Base-by-base conservation (phyloP, 1,140 invertebrate genomes). In the Eumeta japonica region DNA sequence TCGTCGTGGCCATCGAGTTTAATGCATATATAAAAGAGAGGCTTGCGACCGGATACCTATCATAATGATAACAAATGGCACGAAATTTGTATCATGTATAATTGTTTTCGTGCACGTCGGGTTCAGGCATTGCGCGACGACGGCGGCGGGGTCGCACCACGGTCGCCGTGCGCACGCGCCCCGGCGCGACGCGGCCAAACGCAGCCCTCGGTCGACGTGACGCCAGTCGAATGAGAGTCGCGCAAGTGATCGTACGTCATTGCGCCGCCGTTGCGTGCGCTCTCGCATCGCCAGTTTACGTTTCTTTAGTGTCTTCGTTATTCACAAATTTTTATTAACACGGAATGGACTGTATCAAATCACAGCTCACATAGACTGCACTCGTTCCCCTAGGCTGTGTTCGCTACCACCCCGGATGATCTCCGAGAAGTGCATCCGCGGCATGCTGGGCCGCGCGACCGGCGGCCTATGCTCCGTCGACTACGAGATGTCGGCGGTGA, bases 401-500 rank as follows among this genome's bases (percentile, higher is more conserved):
- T 64, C 20, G 56, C 42, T 43, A 46, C 43, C 61, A 71, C 58
- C 52, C 52, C 57, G 57, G 59, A 65, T 68, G 62, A 58, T 62
- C 59, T 63, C 55, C 37, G 56, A 53, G 52, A 54, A 59, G 58
- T 65, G 58, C 51, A 47, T 53, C 28, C 40, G 40, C 49, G 43
- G 45, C 48, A 57, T 58, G 52, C 50, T 57, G 47, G 45, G 48
- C 37, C 45, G 50, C 55, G n/a, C n/a, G n/a, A n/a, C n/a, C n/a
- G 56, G 50, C 52, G 51, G 54, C 64, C 54, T 58, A 4, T 10
- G 13, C 28, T 10, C 28, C 9, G 5, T 46, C 37, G 45, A 49
- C 39, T 50, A 55, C 54, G 62, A 65, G 43, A 72, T 74, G 70
- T 74, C 70, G 46, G 46, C 67, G 48, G 63, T 74, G 47, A 72